These are phyloP conservation scores for Gonioctena quinquepunctata DNA, from an alignment of 1,140 invertebrate species.

Conservation along the genomic window DNA sequence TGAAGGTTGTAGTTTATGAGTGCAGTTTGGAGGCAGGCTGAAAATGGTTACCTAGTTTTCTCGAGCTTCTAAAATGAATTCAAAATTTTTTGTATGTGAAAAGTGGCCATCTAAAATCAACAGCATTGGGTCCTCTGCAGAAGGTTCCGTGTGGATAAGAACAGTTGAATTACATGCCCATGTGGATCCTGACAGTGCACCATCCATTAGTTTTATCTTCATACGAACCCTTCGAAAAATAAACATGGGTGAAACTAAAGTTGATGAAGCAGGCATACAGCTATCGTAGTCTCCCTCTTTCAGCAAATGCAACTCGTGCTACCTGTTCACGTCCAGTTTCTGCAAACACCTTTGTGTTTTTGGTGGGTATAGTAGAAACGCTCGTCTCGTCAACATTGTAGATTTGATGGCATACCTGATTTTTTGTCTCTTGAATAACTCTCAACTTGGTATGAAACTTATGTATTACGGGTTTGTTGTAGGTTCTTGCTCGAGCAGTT, in stretches of 20 bases:
- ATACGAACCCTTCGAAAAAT: slow-evolving; percentile 40
- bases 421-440: neutral
- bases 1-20: slow-evolving; percentile 38
- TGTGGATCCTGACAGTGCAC: slow-evolving; percentile 40
- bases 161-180: slow-evolving; percentile 43
- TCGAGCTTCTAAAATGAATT: slow-evolving; percentile 33
- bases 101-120: slow-evolving; percentile 47
- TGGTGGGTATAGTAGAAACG: neutral
- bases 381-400: neutral
- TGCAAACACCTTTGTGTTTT: neutral
- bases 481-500: neutral
- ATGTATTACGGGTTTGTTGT: neutral
- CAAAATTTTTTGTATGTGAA: slow-evolving; percentile 42
- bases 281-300: slow-evolving; percentile 11
- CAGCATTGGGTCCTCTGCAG: slow-evolving; percentile 39
- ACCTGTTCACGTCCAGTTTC: neutral
- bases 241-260: slow-evolving; percentile 35
- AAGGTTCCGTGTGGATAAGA: slow-evolving; percentile 31
- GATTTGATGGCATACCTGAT: neutral
- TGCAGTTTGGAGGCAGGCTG: slow-evolving; percentile 29
- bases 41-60: slow-evolving; percentile 30
- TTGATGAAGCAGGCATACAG: slow-evolving; percentile 24
- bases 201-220: slow-evolving; percentile 36
- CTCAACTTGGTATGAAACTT: neutral
- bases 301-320: neutral